Evolutionary conservation across 35 echinoderm and acorn worm genomes (phyloP), one percentile per base, ranked within the genome.

Genomic region (Apostichopus parvimensis): DNA sequence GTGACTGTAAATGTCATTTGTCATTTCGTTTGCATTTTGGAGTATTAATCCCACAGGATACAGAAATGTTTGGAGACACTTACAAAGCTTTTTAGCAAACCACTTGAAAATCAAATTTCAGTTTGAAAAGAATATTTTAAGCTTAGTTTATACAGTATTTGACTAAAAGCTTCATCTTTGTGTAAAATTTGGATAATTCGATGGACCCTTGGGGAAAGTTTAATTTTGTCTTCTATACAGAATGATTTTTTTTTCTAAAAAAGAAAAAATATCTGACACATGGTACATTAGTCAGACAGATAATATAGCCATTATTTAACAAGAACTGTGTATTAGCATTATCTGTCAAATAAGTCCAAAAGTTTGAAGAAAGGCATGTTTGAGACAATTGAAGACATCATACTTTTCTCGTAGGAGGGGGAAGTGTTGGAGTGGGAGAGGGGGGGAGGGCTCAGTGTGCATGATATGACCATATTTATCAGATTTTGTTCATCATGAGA

Each of bases 51-150:
- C 81, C 81, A 84, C 18, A 84, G 81, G 81, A 84, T 58, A 84
- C 57, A 84, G 28, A 84, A 22, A 58, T 84, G 20, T 84, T 84
- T 84, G 56, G 57, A 84, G 81, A 84, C 81, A 58, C 81, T 84
- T 59, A 84, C 8, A 23, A 1, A 84, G 81, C 81, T 84, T 23
- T 84, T 53, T 56, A 84, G 52, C 57, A 56, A 84, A 58, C 54
- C 52, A 84, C 81, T 84, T 84, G 81, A 58, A 56, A 84, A 58
- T 84, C 81, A 84, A 84, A 84, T 84, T 84, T 84, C 54, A 84
- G 52, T 8, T 58, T 58, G 18, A 52, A 24, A n/a, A 84, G 81
- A 59, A 84, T 84, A 59, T 84, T 84, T 18, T 58, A 62, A 84
- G 81, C 81, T 45, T 59, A 84, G 57, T 84, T 84, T 59, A 84